phyloP scores from a whole-genome alignment of 1,140 invertebrate genomes.

The Fopius arisanus region DNA sequence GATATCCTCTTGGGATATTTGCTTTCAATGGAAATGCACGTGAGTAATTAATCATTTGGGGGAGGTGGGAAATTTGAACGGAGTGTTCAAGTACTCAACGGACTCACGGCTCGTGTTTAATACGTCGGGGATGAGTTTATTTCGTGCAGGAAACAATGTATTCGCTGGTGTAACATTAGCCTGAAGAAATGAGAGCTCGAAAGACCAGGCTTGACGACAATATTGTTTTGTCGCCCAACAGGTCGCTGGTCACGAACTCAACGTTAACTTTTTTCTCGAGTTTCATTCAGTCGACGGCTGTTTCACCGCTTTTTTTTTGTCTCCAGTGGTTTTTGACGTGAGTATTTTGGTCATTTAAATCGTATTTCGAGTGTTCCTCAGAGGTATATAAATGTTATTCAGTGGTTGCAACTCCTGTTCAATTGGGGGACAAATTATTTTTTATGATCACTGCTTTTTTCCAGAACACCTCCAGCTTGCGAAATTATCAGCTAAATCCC shows the following conservation, averaged over 20 bases:
- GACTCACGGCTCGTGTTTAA: constrained; percentile 26
- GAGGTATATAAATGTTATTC: neutral
- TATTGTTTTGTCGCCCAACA: constrained; percentile 52
- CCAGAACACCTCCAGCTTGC: too few species aligned
- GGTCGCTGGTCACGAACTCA: constrained; percentile 45
- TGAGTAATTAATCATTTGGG: neutral
- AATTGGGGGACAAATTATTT: neutral
- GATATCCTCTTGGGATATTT: neutral
- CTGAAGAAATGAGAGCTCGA: neutral
- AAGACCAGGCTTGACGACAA: constrained; percentile 36
- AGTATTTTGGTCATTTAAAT: neutral
- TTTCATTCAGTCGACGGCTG: constrained; percentile 25
- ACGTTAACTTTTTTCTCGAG: constrained; percentile 13
- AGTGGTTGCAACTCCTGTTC: neutral
- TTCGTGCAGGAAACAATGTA: constrained; percentile 48
- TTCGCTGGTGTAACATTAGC: constrained; percentile 30
- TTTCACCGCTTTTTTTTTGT: constrained; percentile 9
- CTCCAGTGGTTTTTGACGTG: neutral
- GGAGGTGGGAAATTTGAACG: neutral
- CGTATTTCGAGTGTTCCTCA: neutral
- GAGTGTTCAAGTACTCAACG: constrained; percentile 11
- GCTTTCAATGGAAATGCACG: neutral
- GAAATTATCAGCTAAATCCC: too few species aligned
- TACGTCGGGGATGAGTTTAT: constrained; percentile 30
- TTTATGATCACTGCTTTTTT: too few species aligned